These are phyloP conservation scores for Macroramphosus scolopax DNA, from an alignment of 2,797 vertebrate species.

Conservation along the genomic window DNA sequence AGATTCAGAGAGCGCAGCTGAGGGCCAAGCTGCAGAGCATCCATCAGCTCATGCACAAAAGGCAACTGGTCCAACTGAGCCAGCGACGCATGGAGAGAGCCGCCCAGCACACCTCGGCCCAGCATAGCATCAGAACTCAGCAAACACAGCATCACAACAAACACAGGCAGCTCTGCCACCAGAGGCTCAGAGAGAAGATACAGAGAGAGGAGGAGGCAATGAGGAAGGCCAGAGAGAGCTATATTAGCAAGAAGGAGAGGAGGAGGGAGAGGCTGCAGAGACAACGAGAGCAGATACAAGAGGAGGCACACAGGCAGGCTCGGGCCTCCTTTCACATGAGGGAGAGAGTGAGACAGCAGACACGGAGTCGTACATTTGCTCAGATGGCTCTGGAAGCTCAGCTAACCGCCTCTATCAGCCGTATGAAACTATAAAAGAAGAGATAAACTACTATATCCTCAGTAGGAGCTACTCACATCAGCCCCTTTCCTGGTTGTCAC, in stretches of 20 bases:
- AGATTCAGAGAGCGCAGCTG: constrained; percentile 55
- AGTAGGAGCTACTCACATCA: background rate
- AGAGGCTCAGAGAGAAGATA: constrained; percentile 63
- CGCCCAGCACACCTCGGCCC: constrained; percentile 20
- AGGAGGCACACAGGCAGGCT: constrained; percentile 68
- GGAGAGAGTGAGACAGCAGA: constrained; percentile 69
- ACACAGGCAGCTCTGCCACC: constrained; percentile 63
- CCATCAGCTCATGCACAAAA: constrained; percentile 60
- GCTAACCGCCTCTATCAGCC: constrained; percentile 56
- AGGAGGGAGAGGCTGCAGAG: constrained; percentile 66
- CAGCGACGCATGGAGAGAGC: constrained; percentile 68
- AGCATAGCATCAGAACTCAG: constrained; percentile 38
- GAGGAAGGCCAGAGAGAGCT: constrained; percentile 55
- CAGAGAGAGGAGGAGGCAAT: constrained; percentile 71
- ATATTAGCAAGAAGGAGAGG: constrained; percentile 66
- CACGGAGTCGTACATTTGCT: constrained; percentile 61
- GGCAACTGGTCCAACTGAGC: constrained; percentile 59
- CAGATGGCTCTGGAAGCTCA: constrained; percentile 72
- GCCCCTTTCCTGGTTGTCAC: background rate
- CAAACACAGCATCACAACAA: constrained; percentile 43
- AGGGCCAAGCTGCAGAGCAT: constrained; percentile 46
- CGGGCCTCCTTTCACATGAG: constrained; percentile 75
- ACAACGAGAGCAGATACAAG: constrained; percentile 64
- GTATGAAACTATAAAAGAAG: constrained; percentile 53
- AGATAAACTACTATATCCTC: background rate